These are phyloP conservation scores for Ceyx cyanopectus DNA, from an alignment of 2,113 vertebrate species.

Conservation along the genomic window DNA sequence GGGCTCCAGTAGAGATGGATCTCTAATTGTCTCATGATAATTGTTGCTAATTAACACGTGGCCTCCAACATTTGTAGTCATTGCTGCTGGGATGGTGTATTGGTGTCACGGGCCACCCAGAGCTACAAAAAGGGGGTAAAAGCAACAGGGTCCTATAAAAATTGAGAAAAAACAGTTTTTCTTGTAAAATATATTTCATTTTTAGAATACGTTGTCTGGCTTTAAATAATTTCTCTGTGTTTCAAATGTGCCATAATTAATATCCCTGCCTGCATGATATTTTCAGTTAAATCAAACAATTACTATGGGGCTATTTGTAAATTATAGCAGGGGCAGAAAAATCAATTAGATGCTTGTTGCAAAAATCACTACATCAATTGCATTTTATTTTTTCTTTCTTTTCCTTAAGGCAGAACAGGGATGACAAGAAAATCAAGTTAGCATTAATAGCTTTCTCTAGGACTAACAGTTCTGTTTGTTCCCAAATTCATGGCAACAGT, in stretches of 20 bases:
- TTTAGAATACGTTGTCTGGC: background rate
- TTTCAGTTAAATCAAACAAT: constrained; percentile 16
- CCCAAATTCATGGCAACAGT: background rate
- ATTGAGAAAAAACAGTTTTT: background rate
- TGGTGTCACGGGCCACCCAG: background rate
- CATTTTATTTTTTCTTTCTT: background rate
- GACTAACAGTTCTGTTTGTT: background rate
- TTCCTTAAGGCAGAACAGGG: background rate
- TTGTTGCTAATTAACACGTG: constrained; percentile 4
- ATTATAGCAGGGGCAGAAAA: constrained; percentile 18
- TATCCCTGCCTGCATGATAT: background rate
- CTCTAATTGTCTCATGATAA: background rate
- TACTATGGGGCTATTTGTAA: background rate
- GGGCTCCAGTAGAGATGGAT: background rate
- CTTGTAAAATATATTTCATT: background rate
- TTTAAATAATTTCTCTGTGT: background rate
- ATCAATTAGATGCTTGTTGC: constrained; percentile 26
- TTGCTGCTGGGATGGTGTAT: background rate
- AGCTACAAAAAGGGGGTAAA: constrained; percentile 15
- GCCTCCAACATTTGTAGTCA: background rate
- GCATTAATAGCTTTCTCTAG: background rate
- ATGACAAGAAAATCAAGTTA: constrained; percentile 24
- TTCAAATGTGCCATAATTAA: background rate
- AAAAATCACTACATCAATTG: constrained; percentile 7
- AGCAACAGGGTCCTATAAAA: background rate